These are phyloP conservation scores for Andrena bucephala DNA, from an alignment of 2,888 invertebrate genomes.

Conservation along the genomic window DNA sequence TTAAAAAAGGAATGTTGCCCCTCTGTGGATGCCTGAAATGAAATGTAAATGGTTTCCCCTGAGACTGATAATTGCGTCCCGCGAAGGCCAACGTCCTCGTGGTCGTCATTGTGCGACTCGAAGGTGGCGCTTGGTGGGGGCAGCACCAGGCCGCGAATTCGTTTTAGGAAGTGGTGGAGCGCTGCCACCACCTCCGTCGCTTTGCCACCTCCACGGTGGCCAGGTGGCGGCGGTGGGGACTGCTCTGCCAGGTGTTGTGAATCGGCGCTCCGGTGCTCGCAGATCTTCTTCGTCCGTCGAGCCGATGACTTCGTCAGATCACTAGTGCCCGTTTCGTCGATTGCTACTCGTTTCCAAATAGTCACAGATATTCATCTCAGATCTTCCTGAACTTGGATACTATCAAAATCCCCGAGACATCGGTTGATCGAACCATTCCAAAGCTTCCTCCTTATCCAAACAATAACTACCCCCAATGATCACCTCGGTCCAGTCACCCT, in stretches of 20 bases:
- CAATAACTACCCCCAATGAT: constrained; percentile 8
- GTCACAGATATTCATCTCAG: too few relatives aligned
- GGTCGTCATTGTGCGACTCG: constrained; percentile 58
- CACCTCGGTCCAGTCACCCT: not conserved
- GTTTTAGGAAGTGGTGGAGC: constrained; percentile 63
- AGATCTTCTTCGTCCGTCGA: constrained; percentile 75
- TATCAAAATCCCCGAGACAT: too few relatives aligned
- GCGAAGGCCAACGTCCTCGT: constrained; percentile 70
- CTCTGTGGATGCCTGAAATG: constrained; percentile 39
- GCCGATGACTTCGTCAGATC: constrained; percentile 60
- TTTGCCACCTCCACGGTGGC: constrained; percentile 64
- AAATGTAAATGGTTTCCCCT: constrained; percentile 55
- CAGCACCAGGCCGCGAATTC: constrained; percentile 59
- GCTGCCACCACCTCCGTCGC: constrained; percentile 53
- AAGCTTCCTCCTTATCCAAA: not conserved
- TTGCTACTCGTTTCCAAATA: not conserved
- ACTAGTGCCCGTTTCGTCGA: not conserved
- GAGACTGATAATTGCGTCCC: constrained; percentile 58
- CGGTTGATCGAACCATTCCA: too few relatives aligned
- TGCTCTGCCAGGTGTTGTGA: constrained; percentile 73
- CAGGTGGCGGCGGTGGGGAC: constrained; percentile 7
- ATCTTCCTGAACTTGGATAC: too few relatives aligned
- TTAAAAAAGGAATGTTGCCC: constrained; percentile 11
- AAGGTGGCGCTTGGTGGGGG: constrained; percentile 53
- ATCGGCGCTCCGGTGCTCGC: constrained; percentile 68